These are phyloP conservation scores for Scaptomyza reducta DNA, from an alignment of 2,888 invertebrate species.

Conservation along the genomic window DNA sequence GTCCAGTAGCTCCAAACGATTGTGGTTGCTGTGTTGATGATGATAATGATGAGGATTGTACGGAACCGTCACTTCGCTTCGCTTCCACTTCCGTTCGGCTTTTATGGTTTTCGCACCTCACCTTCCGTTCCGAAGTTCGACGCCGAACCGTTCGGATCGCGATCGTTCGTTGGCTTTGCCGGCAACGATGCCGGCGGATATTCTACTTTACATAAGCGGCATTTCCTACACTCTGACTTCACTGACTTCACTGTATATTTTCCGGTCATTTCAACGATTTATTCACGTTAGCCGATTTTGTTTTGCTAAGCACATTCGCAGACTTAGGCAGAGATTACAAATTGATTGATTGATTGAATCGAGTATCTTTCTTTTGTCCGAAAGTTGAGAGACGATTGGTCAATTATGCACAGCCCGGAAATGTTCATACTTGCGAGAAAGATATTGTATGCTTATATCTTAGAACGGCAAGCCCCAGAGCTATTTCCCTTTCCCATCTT, in stretches of 20 bases:
- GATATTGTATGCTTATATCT: too few species aligned
- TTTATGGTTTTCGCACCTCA: conserved; percentile 71
- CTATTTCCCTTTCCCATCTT: too few species aligned
- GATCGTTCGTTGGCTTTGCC: conserved; percentile 34
- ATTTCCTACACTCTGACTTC: conserved; percentile 57
- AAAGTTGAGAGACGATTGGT: not conserved
- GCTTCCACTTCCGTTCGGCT: conserved; percentile 65
- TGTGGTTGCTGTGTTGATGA: conserved; percentile 1
- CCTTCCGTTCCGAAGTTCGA: conserved; percentile 35
- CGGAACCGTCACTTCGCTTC: conserved; percentile 43
- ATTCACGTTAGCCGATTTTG: conserved; percentile 50
- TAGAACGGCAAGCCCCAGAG: too few species aligned
- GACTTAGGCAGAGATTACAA: conserved; percentile 8
- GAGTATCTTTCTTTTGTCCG: conserved; percentile 1
- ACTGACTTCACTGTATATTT: conserved; percentile 42
- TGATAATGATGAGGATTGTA: conserved; percentile 39
- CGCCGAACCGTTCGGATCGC: conserved; percentile 28
- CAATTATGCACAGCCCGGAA: not conserved
- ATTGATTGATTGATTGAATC: conserved; percentile 8
- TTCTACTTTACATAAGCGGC: conserved; percentile 82
- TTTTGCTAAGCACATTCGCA: conserved; percentile 57
- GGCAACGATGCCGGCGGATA: conserved; percentile 66
- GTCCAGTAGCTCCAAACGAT: conserved; percentile 36
- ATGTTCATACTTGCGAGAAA: not conserved
- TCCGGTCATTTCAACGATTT: conserved; percentile 59